A percentile compares a stretch with the other conserved stretches of the same genome.
Conservation (phyloP, 1,140 invertebrate species). For the Triops longicaudatus region DNA sequence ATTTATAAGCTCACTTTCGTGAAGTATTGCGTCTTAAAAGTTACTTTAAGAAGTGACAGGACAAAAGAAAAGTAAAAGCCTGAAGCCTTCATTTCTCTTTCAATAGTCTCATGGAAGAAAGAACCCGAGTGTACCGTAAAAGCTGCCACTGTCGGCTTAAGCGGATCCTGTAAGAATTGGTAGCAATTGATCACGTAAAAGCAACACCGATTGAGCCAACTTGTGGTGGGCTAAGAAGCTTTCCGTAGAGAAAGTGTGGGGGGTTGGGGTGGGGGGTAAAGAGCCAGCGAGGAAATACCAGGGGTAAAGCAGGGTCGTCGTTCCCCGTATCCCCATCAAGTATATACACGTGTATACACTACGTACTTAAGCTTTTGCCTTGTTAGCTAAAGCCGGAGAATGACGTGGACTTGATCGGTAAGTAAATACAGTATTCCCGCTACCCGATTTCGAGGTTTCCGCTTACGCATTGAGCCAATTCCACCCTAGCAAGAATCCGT, state of each 20-base stretch:
- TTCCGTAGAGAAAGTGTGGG: not conserved
- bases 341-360: not conserved
- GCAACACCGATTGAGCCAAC: conserved; percentile 9
- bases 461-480: too few species aligned
- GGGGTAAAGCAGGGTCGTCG: not conserved
- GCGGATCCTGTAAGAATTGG: not conserved
- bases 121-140: not conserved
- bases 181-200: conserved; percentile 12
- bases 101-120: too few species aligned
- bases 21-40: too few species aligned
- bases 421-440: not conserved
- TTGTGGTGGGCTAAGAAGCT: not conserved
- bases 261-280: too few species aligned
- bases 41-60: too few species aligned
- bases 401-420: not conserved
- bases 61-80: too few species aligned
- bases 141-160: not conserved
- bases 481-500: too few species aligned
- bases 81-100: too few species aligned
- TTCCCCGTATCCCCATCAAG: not conserved
- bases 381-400: not conserved
- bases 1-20: too few species aligned
- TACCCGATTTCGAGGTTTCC: not conserved
- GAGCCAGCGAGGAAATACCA: too few species aligned
- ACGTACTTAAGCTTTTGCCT: not conserved